Evolutionary conservation across 2,797 vertebrate genomes (phyloP), one percentile per base, ranked within the genome.

Genomic region (Threskiornis aethiopicus): DNA sequence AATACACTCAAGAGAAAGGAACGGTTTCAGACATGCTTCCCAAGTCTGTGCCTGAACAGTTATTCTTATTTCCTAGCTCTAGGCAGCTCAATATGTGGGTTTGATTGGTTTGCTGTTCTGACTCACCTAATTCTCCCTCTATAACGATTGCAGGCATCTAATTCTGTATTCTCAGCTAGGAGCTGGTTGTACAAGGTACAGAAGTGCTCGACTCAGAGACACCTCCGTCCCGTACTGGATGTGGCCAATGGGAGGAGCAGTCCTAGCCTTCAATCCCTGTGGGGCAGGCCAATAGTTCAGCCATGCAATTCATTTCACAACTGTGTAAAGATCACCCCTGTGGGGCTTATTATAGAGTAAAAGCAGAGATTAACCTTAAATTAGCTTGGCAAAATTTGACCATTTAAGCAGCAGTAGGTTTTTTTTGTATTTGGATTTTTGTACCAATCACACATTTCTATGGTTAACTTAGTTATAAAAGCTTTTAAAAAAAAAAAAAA

Each of bases 41-140:
- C 39, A 47, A 31, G 24, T 87, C 58, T 82, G 29, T 44, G 55
- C 42, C 62, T 93, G 75, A 90, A 37, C 11, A 70, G 29, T 71
- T 86, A 51, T 55, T 71, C 52, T 80, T 44, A 31, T 61, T 86
- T 81, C 33, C 46, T 58, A 81, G 46, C 76, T 84, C 65, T 54
- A 88, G 69, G 69, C 59, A 90, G 37, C 0, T 1, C 54, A 71
- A 20, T 65, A 29, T 51, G 61, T 93, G 84, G 29, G 46, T 84
- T 84, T 94, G 85, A 93, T 51, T 82, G 77, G 41, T 71, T 76
- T 93, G 58, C 65, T 3, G 4, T 52, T 86, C 72, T 78, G 80
- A 95, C 77, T 90, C 88, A 96, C 58, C 39, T 81, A 84, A 77
- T 95, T 91, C 81, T 91, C 35, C 58, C 41, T 79, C 73, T 87